Base-by-base conservation (phyloP, 2,113 vertebrate genomes). In the Puffinus mauretanicus region DNA sequence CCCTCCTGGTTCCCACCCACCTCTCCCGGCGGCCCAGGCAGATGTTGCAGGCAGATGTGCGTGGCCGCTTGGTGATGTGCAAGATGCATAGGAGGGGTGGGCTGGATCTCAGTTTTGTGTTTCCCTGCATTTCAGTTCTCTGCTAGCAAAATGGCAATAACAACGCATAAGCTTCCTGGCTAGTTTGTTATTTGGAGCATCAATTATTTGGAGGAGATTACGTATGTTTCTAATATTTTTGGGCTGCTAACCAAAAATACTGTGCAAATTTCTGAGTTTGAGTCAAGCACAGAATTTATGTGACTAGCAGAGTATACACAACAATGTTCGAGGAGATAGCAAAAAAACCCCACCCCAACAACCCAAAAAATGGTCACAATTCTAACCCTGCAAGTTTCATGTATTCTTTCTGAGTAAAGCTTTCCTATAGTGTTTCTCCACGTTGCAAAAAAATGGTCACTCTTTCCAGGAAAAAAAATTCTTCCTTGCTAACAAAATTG, bases 181-280 rank as follows among this genome's bases (percentile, higher is more conserved):
- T 90, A 40, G 49, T 60, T 82, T 65, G 24, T n/a, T 86, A 34
- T 83, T 80, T 81, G 38, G n/a, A 88, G 8, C 42, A 88, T 46
- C 38, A 80, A 6, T 73, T 93, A 82, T 91, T 80, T 85, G 40
- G 26, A 82, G 40, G 18, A 67, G n/a, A 73, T 88, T 69, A 44
- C 4, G 12, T 46, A 49, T 80, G 67, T 82, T 95, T 82, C 79
- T 80, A 90, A 76, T 57, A 82, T 36, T 70, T 92, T 80, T 29
- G 55, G 83, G 49, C 72, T 78, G 29, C 55, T 94, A 75, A 69
- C 54, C 79, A 92, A 96, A 95, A 90, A 66, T 24, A 36, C 38
- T 66, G 10, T 13, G 66, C 55, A 77, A 92, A 91, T 95, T 84
- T 94, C 94, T 93, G 93, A 91, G 81, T 91, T 96, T 85, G 90